phyloP scores from a whole-genome alignment of 1,140 invertebrate genomes.

The Drosophila sulfurigaster region DNA sequence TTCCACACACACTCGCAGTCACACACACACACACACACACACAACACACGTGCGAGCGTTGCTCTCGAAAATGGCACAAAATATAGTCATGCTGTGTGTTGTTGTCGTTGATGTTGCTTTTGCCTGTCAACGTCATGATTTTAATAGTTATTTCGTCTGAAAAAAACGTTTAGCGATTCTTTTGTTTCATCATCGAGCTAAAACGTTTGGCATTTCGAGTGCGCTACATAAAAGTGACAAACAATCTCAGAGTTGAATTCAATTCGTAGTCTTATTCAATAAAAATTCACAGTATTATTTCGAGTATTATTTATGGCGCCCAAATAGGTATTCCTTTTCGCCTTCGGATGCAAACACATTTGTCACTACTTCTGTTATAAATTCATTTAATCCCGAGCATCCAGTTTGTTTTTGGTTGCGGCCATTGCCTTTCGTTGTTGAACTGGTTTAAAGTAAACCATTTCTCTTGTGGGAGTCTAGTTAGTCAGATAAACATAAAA shows the following conservation, averaged over 20 bases:
- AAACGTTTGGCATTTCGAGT: constrained; percentile 51
- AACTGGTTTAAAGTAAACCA: constrained; percentile 61
- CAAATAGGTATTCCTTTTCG: background rate
- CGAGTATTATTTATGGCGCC: background rate
- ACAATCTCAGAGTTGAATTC: background rate
- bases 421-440: constrained; percentile 58
- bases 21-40: constrained; percentile 16
- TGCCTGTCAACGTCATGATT: constrained; percentile 56
- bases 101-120: constrained; percentile 32
- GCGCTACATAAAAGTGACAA: constrained; percentile 27
- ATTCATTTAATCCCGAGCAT: constrained; percentile 14
- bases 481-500: constrained; percentile 13
- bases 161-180: background rate
- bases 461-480: constrained; percentile 27
- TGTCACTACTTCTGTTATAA: constrained; percentile 3
- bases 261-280: constrained; percentile 9
- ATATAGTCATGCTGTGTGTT: constrained; percentile 57
- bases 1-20: constrained; percentile 35
- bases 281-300: background rate
- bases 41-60: constrained; percentile 50
- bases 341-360: constrained; percentile 7
- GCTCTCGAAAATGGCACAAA: constrained; percentile 75
- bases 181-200: constrained; percentile 18
- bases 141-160: constrained; percentile 35
- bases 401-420: constrained; percentile 43